Evolutionary conservation across 2,888 invertebrate species (phyloP).

Genomic region (Tipula lateralis): DNA sequence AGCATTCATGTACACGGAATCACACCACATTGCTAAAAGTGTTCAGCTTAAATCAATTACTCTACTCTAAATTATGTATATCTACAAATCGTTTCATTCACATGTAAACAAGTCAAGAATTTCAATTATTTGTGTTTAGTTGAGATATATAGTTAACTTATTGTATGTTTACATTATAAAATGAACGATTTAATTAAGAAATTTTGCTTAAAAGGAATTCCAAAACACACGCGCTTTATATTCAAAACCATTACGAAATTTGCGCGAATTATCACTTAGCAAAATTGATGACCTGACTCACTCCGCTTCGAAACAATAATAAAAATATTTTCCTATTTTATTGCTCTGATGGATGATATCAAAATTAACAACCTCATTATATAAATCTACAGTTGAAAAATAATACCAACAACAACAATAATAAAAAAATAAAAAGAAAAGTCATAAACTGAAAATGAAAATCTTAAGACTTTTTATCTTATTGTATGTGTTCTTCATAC

Average conservation of each 20-base stretch:
- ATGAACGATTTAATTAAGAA: background rate
- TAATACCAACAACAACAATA: background rate
- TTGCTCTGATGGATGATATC: background rate
- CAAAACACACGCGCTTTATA: background rate
- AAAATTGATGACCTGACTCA: background rate
- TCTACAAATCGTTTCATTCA: background rate
- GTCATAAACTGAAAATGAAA: background rate
- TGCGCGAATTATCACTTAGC: background rate
- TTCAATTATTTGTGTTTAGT: background rate
- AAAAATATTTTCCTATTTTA: background rate
- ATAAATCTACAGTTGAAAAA: background rate
- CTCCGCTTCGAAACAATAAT: background rate
- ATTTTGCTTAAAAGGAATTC: background rate
- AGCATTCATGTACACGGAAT: background rate
- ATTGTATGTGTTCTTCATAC: background rate
- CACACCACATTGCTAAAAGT: background rate
- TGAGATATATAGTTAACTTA: background rate
- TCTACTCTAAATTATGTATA: background rate
- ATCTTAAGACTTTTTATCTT: background rate
- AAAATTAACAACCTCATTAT: background rate
- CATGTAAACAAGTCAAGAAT: background rate
- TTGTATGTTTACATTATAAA: background rate
- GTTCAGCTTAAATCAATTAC: background rate
- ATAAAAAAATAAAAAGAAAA: background rate
- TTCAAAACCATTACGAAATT: background rate